Evolutionary conservation across 2,797 vertebrate species (phyloP), one percentile per base, ranked within the genome.

Genomic region (Clarias laeviceps): DNA sequence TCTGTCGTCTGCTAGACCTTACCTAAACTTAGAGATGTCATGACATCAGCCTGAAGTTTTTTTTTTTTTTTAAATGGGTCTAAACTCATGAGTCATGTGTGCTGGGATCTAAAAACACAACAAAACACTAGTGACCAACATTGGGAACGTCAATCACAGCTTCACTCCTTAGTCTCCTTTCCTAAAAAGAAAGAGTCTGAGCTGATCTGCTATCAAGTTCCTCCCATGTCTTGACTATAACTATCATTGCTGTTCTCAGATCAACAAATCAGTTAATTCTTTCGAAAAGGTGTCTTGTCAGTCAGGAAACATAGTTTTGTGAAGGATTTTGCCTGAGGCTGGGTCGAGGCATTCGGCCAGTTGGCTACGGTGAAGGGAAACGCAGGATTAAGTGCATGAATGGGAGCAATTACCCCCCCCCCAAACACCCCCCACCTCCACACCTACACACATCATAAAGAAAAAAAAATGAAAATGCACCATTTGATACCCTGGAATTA

Each of bases 401-500:
- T 87, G 76, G 90, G 82, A 82, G 82, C 34, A 83, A 86, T 88
- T 83, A 76, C 62, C 82, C 88, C 87, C 86, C 45, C 45, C 45
- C 45, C 86, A 72, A 82, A 17, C 59, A 64, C 62, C 40, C 27
- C 29, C 29, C 17, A 4, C 64, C 84, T 62, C 70, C 50, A 5
- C 72, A 70, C 7, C 32, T 77, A 68, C 34, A 65, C 64, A 82
- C 54, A 82, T 34, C 37, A 86, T 61, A 82, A 78, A 84, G 24
- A 27, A 37, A 24, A 65, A 77, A 84, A 80, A 78, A 54, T 3
- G 70, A 84, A 87, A 87, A 89, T 76, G 88, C 27, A 88, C 86
- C 86, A 91, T 87, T 82, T 86, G 89, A 91, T 90, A 91, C 85
- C 90, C 88, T 87, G 84, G 84, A 88, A 91, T 91, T 91, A 90